These are phyloP conservation scores for Glaucidium brasilianum DNA, from an alignment of 2,113 vertebrate species.

Conservation along the genomic window DNA sequence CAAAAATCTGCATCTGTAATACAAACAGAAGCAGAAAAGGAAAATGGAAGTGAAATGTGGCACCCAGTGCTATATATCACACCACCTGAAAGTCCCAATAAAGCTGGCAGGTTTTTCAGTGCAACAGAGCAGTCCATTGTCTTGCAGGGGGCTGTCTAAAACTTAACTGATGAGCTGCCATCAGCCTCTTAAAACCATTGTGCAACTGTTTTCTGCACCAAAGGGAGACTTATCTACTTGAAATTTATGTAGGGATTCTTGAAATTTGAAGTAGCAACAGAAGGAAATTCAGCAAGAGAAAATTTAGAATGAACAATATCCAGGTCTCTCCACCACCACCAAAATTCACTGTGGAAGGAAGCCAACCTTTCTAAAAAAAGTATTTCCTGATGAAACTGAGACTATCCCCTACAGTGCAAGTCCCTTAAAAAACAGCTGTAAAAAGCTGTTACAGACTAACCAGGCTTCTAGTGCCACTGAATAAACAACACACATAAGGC, in stretches of 20 bases:
- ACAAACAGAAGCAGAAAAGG: neutral
- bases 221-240: neutral
- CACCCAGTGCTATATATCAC: accelerated
- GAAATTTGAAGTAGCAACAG: neutral
- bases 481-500: neutral
- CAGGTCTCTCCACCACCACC: accelerated
- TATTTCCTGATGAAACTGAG: neutral
- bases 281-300: neutral
- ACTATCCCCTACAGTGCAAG: accelerated
- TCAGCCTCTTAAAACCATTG: neutral
- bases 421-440: neutral
- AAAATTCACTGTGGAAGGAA: neutral
- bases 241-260: neutral
- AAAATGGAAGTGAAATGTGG: neutral
- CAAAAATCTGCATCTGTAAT: accelerated
- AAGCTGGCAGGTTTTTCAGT: neutral
- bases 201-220: neutral
- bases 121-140: neutral
- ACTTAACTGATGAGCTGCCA: neutral
- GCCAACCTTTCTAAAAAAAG: neutral
- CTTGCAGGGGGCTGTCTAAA: neutral
- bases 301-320: neutral
- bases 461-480: neutral
- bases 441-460: neutral
- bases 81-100: accelerated